A percentile compares a stretch with the other conserved stretches of the same genome.
phyloP scores from a whole-genome alignment of 2,113 vertebrate genomes.

The Eulemur macaco region DNA sequence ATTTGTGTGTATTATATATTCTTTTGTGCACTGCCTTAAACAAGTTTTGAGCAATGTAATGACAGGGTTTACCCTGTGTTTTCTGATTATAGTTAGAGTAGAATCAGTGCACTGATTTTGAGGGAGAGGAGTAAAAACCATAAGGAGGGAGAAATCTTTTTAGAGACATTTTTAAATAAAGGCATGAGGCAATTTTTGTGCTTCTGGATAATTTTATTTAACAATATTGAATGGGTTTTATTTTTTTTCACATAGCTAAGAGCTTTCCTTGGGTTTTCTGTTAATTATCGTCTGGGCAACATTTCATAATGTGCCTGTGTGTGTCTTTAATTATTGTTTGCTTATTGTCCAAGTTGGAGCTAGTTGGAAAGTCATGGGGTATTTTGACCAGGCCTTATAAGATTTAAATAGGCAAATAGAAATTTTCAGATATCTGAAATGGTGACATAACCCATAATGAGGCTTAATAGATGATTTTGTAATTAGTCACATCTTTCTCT shows the following conservation, averaged over 20 bases:
- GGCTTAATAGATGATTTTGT: background rate
- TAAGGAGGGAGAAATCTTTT: background rate
- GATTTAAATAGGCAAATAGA: background rate
- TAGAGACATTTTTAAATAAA: background rate
- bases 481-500: conserved; percentile 18
- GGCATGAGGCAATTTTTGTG: background rate
- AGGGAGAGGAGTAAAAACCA: background rate
- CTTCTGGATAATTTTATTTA: conserved; percentile 25
- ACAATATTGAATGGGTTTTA: background rate
- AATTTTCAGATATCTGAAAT: background rate
- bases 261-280: conserved; percentile 6
- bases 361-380: conserved; percentile 26
- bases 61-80: background rate
- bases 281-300: conserved; percentile 15
- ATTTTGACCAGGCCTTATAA: background rate
- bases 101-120: background rate
- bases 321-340: conserved; percentile 35
- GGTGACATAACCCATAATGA: background rate
- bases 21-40: background rate
- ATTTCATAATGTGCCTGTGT: background rate
- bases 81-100: background rate
- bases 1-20: background rate
- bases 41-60: background rate
- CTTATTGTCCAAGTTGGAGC: background rate
- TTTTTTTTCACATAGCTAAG: background rate